Conservation (phyloP, 92 coral and sea anemone species). For the Zoanthus sociatus region DNA sequence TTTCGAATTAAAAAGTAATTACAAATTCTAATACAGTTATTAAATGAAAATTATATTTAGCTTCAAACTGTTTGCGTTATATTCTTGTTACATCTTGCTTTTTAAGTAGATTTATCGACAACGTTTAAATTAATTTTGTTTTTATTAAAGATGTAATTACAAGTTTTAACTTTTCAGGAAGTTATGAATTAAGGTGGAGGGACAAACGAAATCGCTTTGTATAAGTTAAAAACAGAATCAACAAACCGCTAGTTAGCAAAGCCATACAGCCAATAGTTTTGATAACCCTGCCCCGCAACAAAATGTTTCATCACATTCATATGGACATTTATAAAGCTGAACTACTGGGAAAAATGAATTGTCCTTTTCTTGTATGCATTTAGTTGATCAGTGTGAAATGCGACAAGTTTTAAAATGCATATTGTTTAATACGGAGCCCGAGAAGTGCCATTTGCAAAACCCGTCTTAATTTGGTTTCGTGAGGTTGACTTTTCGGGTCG, state of each 20-base stretch:
- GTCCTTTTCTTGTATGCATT: not conserved
- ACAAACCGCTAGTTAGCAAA: not conserved
- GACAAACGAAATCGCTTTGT: not conserved
- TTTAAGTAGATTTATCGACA: not conserved
- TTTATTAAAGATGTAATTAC: not conserved
- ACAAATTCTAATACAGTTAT: no score
- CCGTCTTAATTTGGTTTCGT: no score
- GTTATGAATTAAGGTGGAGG: not conserved
- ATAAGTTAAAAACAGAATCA: not conserved
- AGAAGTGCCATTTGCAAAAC: no score
- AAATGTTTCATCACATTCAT: not conserved
- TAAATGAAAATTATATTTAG: not conserved
- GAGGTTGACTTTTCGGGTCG: no score
- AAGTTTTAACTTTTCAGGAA: not conserved
- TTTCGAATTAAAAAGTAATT: no score
- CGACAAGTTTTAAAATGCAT: not conserved
- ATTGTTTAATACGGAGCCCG: no score
- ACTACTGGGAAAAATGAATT: not conserved
- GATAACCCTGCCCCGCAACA: not conserved
- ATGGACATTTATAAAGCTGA: not conserved
- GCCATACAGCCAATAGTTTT: not conserved
- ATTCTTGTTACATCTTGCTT: not conserved
- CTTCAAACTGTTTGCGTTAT: not conserved
- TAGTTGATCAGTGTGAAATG: not conserved
- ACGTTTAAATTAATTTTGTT: not conserved